Evolutionary conservation across 1,140 invertebrate species (phyloP), one percentile per base, ranked within the genome.

Genomic region (Laupala kohalensis): DNA sequence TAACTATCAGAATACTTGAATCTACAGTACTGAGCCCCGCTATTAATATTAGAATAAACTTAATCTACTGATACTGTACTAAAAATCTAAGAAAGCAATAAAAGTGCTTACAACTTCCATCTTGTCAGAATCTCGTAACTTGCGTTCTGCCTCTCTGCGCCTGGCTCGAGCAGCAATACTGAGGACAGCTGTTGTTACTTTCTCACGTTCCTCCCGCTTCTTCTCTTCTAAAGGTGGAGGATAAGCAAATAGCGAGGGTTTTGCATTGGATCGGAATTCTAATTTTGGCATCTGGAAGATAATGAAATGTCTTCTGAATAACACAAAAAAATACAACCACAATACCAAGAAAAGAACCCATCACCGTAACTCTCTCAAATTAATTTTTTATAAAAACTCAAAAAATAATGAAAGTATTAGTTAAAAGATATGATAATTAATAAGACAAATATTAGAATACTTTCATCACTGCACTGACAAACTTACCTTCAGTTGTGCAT

Each of bases 221-320:
- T 98, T 98, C 78, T 99, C 96, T 84, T 99, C 97, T 25, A 99
- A 81, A 0, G 96, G 90, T 24, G 97, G 92, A 6, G 97, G 97
- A 81, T 99, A 99, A 0, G 95, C 97, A 80, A 96, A 99, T 5
- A 92, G 84, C 2, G 95, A 97, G 23, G 97, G 96, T 77, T 94
- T 94, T 0, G 95, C 93, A 79, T 94, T 95, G 0, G 96, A 99
- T 74, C 89, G 90, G 67, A 96, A 87, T 77, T 97, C 94, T 72
- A 98, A 81, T 79, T 96, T 96, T 1, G 97, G 97, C 96, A 99
- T 99, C 84, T 89, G 76, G 1, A 80, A 80, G 25, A 69, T 30
- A 62, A 53, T 13, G 19, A 1, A n/a, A n/a, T n/a, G n/a, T n/a
- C n/a, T n/a, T n/a, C n/a, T n/a, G n/a, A n/a, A n/a, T n/a, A n/a